Percentiles rank a stretch among this genome's conserved stretches.
Evolutionary conservation across 2,888 invertebrate species (phyloP).

Genomic region (Yponomeuta evonymella): DNA sequence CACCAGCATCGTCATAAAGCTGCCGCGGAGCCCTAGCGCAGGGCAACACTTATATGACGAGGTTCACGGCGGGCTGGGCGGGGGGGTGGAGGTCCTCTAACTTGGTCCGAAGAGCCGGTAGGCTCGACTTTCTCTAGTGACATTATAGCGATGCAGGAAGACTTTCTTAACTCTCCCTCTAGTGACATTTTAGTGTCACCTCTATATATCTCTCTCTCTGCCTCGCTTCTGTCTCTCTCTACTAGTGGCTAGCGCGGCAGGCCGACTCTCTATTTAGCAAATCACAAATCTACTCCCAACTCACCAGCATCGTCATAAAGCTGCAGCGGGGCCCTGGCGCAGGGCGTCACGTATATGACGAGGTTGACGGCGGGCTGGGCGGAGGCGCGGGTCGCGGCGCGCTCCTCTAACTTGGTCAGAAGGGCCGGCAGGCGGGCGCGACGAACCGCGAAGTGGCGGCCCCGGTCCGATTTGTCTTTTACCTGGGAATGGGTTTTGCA

Average conservation of each 20-base stretch:
- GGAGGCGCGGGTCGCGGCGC: slow-evolving; percentile 89
- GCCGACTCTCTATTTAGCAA: neutral
- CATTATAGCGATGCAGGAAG: too few species aligned
- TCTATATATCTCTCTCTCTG: too few species aligned
- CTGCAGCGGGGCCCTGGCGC: slow-evolving; percentile 82
- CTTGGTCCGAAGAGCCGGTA: too few species aligned
- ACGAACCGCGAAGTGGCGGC: slow-evolving; percentile 79
- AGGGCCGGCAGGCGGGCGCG: slow-evolving; percentile 86
- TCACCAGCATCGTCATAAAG: slow-evolving; percentile 78
- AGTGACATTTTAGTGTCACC: neutral
- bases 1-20: slow-evolving; percentile 77
- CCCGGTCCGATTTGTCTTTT: slow-evolving; percentile 39
- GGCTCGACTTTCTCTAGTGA: too few species aligned
- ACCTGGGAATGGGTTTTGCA: slow-evolving; percentile 29
- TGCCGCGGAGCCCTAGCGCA: slow-evolving; percentile 83
- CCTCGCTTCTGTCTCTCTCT: too few species aligned
- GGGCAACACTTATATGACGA: slow-evolving; percentile 89
- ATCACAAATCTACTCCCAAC: slow-evolving; percentile 5
- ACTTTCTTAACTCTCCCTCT: neutral
- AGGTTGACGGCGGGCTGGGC: slow-evolving; percentile 89
- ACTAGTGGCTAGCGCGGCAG: neutral
- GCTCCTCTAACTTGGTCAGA: slow-evolving; percentile 91
- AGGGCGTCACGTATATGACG: slow-evolving; percentile 88
- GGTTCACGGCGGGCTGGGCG: slow-evolving; percentile 86
- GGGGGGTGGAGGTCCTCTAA: too few species aligned